Conservation (phyloP, 2,888 invertebrate genomes). For the Mesorhabditis sp. region DNA sequence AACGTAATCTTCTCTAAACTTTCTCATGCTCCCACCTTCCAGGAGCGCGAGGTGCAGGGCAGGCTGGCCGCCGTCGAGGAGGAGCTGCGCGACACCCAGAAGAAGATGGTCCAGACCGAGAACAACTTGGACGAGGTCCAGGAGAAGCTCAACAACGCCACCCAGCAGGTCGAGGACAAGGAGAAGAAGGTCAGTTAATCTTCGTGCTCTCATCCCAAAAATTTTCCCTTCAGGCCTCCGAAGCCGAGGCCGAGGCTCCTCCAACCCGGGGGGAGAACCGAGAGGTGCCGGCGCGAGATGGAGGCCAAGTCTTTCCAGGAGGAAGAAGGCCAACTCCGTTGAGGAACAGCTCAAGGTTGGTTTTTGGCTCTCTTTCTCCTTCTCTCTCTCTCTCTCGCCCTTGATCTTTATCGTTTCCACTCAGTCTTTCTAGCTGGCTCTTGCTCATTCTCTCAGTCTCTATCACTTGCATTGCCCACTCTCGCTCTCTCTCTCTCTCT, state of each 20-base stretch:
- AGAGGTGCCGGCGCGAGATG: constrained; percentile 78
- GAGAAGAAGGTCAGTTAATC: background rate
- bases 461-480: no score
- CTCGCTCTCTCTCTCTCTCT: no score
- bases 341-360: constrained; percentile 86
- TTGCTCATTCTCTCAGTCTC: no score
- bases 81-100: constrained; percentile 91
- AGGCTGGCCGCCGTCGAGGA: constrained; percentile 68
- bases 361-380: no score
- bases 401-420: no score
- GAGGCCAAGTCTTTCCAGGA: constrained; percentile 98
- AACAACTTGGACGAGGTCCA: constrained; percentile 84
- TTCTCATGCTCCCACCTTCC: background rate
- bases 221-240: constrained; percentile 10
- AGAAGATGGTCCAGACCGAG: constrained; percentile 97
- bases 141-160: constrained; percentile 3
- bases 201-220: background rate
- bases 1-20: no score
- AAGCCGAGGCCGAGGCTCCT: constrained; percentile 71
- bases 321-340: constrained; percentile 95
- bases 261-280: no score
- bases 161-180: background rate
- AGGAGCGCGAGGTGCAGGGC: constrained; percentile 5
- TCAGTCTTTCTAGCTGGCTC: no score
- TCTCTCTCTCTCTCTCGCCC: no score